Percentiles rank a stretch among this genome's conserved stretches.
Evolutionary conservation across 2,113 vertebrate species (phyloP).

Genomic region (Acrocephalus arundinaceus): DNA sequence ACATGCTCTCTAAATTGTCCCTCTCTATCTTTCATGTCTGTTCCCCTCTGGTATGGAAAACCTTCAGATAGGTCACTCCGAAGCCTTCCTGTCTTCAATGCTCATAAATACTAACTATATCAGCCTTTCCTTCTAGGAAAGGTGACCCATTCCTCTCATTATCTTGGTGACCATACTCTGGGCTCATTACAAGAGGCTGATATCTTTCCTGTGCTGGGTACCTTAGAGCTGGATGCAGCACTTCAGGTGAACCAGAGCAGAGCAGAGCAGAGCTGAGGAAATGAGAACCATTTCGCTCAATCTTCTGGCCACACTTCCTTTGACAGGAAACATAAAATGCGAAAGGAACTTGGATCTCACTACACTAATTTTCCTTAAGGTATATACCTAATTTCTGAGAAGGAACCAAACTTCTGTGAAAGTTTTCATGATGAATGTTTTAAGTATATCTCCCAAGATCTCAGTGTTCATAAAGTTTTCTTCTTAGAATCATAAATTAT

Average conservation of each 20-base stretch:
- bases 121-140: neutral
- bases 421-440: neutral
- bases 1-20: neutral
- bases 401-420: neutral
- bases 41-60: neutral
- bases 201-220: neutral
- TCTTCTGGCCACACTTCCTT: neutral
- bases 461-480: neutral
- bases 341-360: neutral
- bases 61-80: neutral
- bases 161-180: neutral
- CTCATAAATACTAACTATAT: neutral
- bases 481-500: neutral
- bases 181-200: neutral
- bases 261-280: neutral
- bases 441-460: neutral
- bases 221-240: neutral
- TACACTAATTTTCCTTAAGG: neutral
- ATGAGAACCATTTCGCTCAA: neutral
- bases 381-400: neutral
- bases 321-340: neutral
- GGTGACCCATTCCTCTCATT: neutral
- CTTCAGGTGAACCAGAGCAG: neutral
- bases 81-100: neutral
- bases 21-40: neutral